Conservation (phyloP, 2,888 invertebrate genomes). For the Chrysomela aeneicollis region DNA sequence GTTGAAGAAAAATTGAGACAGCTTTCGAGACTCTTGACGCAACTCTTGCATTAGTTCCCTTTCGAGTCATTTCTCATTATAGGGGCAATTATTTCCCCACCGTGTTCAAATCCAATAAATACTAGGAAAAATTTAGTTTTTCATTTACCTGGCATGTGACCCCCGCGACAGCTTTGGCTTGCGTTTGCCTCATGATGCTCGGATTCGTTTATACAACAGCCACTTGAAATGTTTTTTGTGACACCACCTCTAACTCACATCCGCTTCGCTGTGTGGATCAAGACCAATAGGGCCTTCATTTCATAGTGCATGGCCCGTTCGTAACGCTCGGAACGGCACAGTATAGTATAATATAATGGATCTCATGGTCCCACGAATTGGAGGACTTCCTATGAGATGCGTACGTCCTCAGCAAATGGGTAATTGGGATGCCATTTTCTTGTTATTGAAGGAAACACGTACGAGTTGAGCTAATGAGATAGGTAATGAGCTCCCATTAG, state of each 20-base stretch:
- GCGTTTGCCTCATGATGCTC: conserved; percentile 44
- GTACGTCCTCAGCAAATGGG: conserved; percentile 24
- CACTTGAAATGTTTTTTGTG: conserved; percentile 33
- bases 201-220: conserved; percentile 18
- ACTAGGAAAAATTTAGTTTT: too few species aligned
- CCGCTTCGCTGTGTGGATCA: conserved; percentile 22
- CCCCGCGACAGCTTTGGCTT: conserved; percentile 48
- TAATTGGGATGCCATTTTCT: conserved; percentile 31
- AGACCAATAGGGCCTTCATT: conserved; percentile 25
- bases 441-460: conserved; percentile 30
- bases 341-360: conserved; percentile 32
- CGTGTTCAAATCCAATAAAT: too few species aligned
- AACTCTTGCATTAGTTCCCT: too few species aligned
- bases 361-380: conserved; percentile 46
- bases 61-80: too few species aligned
- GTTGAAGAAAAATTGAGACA: too few species aligned
- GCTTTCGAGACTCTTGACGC: too few species aligned
- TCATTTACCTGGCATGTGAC: conserved; percentile 50
- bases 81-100: too few species aligned
- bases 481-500: too few species aligned
- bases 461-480: neutral
- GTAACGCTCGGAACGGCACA: neutral
- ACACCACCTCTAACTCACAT: conserved; percentile 37
- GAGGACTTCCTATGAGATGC: conserved; percentile 22
- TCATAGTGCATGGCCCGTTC: conserved; percentile 16